Evolutionary conservation across 1,140 invertebrate species (phyloP).

Genomic region (Coelopa frigida): DNA sequence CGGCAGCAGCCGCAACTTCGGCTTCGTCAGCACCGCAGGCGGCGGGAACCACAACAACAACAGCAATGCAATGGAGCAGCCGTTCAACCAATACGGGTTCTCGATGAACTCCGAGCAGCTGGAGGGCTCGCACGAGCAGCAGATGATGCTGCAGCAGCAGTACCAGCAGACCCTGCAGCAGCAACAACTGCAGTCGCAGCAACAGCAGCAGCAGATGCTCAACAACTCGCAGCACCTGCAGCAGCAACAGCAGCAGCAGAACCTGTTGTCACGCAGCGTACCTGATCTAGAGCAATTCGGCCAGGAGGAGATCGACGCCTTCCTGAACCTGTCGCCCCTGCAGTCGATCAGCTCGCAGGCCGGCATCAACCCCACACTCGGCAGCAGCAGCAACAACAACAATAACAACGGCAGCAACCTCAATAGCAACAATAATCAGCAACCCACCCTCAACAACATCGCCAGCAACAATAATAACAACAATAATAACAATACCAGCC

Average conservation of each 20-base stretch:
- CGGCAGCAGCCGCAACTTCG: conserved; percentile 18
- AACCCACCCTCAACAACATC: neutral
- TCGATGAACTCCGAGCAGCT: conserved; percentile 19
- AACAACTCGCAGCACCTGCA: conserved; percentile 20
- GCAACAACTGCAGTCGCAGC: conserved; percentile 12
- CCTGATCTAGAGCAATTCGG: conserved; percentile 17
- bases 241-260: conserved; percentile 16
- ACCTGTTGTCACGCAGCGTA: conserved; percentile 21
- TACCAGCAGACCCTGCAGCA: conserved; percentile 33
- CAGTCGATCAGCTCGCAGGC: conserved; percentile 23
- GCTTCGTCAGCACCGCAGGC: conserved; percentile 23
- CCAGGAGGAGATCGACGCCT: conserved; percentile 36
- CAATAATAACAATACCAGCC: conserved; percentile 14
- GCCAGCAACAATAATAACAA: conserved; percentile 18
- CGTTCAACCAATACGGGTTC: conserved; percentile 41
- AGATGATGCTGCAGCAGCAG: conserved; percentile 39
- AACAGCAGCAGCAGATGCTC: conserved; percentile 21
- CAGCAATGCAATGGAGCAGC: conserved; percentile 31
- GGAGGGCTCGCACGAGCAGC: conserved; percentile 20
- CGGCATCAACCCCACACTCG: conserved; percentile 13
- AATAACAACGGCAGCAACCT: conserved; percentile 12
- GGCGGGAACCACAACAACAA: conserved; percentile 23
- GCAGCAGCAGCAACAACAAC: conserved; percentile 13
- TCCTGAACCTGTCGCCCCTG: conserved; percentile 35
- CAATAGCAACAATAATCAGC: conserved; percentile 13